Percentiles rank a stretch among this genome's conserved stretches.
Conservation (phyloP, 37 sponge, comb jelly and placozoan genomes). For the Crambe crambe region DNA sequence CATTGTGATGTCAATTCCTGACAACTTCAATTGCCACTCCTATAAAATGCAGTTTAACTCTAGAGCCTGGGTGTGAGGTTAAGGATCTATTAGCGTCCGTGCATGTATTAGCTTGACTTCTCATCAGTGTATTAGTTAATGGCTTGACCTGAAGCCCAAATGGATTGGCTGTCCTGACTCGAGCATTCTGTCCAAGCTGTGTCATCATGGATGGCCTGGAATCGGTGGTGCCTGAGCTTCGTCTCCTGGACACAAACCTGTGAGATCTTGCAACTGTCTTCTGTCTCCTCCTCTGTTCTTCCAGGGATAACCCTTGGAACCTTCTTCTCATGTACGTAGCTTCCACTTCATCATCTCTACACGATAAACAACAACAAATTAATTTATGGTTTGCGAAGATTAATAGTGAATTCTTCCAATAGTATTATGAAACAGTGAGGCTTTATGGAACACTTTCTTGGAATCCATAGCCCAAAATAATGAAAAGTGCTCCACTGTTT, state of each 20-base stretch:
- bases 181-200: background rate
- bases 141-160: conserved; percentile 33
- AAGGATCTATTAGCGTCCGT: no score
- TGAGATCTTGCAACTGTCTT: background rate
- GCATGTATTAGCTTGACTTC: no score
- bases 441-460: no score
- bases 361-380: no score
- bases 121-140: no score
- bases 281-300: conserved; percentile 20
- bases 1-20: conserved; percentile 12
- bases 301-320: conserved; percentile 43
- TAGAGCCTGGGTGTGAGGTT: no score
- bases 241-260: background rate
- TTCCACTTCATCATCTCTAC: conserved; percentile 2
- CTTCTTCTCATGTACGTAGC: conserved; percentile 24
- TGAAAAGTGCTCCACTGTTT: no score
- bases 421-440: no score
- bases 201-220: background rate
- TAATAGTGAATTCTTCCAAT: no score
- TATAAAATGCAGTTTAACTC: background rate
- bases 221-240: conserved; percentile 1
- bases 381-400: no score
- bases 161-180: conserved; percentile 3
- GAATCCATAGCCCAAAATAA: no score
- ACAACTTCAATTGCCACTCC: conserved; percentile 37